Evolutionary conservation across 2,113 vertebrate genomes (phyloP).

Genomic region (Rhagologus leucostigma): DNA sequence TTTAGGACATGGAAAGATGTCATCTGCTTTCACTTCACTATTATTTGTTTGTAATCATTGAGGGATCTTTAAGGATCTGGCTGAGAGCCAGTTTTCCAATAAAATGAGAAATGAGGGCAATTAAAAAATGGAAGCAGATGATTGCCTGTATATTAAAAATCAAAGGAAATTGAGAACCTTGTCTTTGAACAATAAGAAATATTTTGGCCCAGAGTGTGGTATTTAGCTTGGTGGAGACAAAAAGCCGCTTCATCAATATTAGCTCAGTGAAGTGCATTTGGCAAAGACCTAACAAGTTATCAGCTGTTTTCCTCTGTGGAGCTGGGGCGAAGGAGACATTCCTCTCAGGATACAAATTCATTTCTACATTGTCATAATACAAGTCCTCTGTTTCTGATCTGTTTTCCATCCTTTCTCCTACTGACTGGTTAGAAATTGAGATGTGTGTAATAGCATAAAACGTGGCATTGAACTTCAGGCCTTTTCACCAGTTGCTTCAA

Average conservation of each 20-base stretch:
- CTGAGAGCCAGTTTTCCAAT: background rate
- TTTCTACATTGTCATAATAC: background rate
- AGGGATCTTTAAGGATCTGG: background rate
- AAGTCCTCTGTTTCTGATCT: background rate
- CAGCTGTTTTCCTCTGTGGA: background rate
- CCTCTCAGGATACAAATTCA: background rate
- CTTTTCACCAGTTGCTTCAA: conserved; percentile 43
- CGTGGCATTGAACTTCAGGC: background rate
- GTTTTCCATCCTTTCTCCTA: background rate
- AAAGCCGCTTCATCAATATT: conserved; percentile 40
- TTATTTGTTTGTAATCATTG: background rate
- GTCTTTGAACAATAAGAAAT: conserved; percentile 28
- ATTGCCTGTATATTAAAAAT: conserved; percentile 27
- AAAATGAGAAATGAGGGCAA: conserved; percentile 47
- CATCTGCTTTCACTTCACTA: conserved; percentile 18
- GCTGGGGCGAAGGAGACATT: background rate
- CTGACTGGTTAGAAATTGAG: conserved; percentile 6
- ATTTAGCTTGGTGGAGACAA: conserved; percentile 26
- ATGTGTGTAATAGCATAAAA: background rate
- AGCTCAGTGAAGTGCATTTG: background rate
- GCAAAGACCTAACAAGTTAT: background rate
- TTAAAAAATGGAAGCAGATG: conserved; percentile 46
- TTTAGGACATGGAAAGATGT: background rate
- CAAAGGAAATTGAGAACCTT: conserved; percentile 27
- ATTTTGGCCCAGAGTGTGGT: conserved; percentile 27